Base-by-base conservation (phyloP, 2,888 invertebrate species). In the Agrochola lychnidis region DNA sequence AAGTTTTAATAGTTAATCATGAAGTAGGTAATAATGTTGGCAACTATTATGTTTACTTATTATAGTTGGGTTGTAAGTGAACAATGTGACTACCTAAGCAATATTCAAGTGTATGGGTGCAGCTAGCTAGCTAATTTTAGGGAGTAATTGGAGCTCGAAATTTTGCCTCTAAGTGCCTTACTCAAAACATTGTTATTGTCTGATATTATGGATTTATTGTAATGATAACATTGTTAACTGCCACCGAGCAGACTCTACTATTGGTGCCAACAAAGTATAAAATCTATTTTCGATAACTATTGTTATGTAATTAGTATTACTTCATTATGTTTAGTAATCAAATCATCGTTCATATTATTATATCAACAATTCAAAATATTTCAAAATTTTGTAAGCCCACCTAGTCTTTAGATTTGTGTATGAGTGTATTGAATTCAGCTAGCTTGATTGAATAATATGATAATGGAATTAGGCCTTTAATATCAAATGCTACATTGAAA, bases 401-500 rank as follows among this genome's bases (percentile, higher is more conserved):
- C 96, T 96, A 96, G 96, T 96, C 96, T 95, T 93, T 94, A 94
- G 92, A 93, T 91, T 93, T 91, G 92, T 92, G 90, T 90, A 93
- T 90, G 93, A 92, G 91, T 93, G 93, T 90, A 91, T 91, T 91
- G 91, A 91, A 91, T 92, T 94, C 94, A 92, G 90, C 91, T 93
- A 94, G 93, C 91, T 94, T 91, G 92, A 92, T 94, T 91, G 91
- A 90, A 89, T 91, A 90, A 89, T 90, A 93, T 91, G 88, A 90
- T 92, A 92, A 92, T 93, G 92, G 93, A 93, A 94, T 95, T 94
- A 95, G 94, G 92, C 92, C 92, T 94, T 91, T 83, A 87, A 82
- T 91, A 91, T 92, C 90, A 94, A 95, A 96, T 95, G 94, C 96
- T 96, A 96, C 96, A 96, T 96, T 96, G 96, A 96, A 96, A 96